These are phyloP conservation scores for Magallana gigas DNA, from an alignment of 1,140 invertebrate species.

Conservation along the genomic window DNA sequence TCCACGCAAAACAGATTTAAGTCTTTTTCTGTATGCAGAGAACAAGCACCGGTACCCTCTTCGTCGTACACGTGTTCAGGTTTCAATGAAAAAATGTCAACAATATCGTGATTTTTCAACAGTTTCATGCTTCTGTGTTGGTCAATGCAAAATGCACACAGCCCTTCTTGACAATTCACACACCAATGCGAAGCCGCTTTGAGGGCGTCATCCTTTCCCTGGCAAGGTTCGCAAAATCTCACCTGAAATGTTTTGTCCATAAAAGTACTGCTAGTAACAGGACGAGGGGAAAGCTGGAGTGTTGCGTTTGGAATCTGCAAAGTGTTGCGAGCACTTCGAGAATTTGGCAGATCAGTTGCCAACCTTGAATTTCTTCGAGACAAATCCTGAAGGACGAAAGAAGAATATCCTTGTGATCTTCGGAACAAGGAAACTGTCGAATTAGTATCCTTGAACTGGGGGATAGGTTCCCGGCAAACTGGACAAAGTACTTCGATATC, in stretches of 20 bases:
- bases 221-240: conserved; percentile 18
- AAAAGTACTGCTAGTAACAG: background rate
- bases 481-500: conserved; percentile 1
- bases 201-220: background rate
- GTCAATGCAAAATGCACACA: conserved; percentile 21
- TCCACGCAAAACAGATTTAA: conserved; percentile 8
- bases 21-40: conserved; percentile 1
- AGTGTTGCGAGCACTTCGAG: conserved; percentile 3
- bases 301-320: background rate
- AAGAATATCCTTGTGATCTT: background rate
- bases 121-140: conserved; percentile 25
- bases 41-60: background rate
- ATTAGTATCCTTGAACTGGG: background rate
- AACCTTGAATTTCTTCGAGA: background rate
- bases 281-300: background rate
- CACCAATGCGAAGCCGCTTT: conserved; percentile 15
- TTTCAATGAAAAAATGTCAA: conserved; percentile 24
- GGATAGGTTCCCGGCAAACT: background rate
- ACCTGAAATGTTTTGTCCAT: conserved; percentile 23
- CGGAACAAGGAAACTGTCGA: background rate
- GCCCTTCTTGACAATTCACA: background rate
- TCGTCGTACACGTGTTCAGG: background rate
- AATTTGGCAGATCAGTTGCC: background rate
- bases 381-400: background rate
- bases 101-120: conserved; percentile 14